phyloP scores from a whole-genome alignment of 1,140 invertebrate species.

The Microvelia longipes region DNA sequence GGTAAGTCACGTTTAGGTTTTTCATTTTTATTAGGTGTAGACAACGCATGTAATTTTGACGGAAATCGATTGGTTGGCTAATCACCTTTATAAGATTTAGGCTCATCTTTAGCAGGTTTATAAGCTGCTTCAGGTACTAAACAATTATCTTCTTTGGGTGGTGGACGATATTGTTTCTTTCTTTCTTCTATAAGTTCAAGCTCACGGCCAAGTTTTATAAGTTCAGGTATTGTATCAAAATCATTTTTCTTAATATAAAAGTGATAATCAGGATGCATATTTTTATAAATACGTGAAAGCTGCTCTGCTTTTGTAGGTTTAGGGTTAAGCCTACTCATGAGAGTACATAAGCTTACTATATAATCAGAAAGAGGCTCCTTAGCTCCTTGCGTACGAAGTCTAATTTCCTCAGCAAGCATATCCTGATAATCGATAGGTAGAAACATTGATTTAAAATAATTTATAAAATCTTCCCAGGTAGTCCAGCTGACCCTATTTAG shows the following conservation, averaged over 20 bases:
- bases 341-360: background rate
- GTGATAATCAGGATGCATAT: background rate
- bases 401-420: background rate
- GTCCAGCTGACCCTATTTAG: background rate
- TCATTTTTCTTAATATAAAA: background rate
- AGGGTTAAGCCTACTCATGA: background rate
- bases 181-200: background rate
- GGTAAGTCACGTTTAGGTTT: background rate
- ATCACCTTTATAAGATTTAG: background rate
- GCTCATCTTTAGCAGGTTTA: background rate
- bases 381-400: background rate
- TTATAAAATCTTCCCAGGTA: background rate
- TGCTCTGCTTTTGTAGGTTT: background rate
- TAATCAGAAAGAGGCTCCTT: background rate
- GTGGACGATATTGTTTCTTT: background rate
- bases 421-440: background rate
- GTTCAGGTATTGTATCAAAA: background rate
- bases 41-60: background rate
- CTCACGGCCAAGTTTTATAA: background rate
- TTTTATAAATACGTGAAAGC: background rate
- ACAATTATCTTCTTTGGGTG: background rate
- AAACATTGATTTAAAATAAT: background rate
- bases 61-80: background rate
- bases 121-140: background rate
- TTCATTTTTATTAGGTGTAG: background rate